These are phyloP conservation scores for Ciconia nigra DNA, from an alignment of 2,797 vertebrate species.

Conservation along the genomic window DNA sequence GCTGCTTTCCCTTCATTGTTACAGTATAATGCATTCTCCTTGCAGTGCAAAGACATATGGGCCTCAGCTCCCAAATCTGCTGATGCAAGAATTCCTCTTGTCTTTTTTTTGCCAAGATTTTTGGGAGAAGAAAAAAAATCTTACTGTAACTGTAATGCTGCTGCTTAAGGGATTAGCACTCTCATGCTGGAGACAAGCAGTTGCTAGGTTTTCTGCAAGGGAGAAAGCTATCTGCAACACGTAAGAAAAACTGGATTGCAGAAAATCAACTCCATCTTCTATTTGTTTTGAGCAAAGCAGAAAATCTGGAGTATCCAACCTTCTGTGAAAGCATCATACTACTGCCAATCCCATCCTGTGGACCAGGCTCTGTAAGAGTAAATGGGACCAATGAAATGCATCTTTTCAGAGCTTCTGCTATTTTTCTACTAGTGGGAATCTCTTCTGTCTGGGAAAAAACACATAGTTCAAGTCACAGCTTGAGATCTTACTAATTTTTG, in stretches of 20 bases:
- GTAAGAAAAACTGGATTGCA: not conserved
- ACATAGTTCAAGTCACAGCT: not conserved
- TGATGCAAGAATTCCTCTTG: constrained; percentile 41
- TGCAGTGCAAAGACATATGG: not conserved
- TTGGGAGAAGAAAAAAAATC: not conserved
- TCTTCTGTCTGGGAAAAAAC: not conserved
- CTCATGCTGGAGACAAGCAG: not conserved
- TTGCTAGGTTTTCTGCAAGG: not conserved
- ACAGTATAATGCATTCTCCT: not conserved
- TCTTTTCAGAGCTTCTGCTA: not conserved
- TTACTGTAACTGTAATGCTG: not conserved
- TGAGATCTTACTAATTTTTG: not conserved
- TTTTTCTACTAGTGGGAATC: not conserved
- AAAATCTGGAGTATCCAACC: not conserved
- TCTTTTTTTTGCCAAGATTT: not conserved
- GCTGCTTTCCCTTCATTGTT: not conserved
- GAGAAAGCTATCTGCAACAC: not conserved
- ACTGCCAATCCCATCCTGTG: not conserved
- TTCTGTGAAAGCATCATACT: not conserved
- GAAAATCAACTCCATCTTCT: not conserved
- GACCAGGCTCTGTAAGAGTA: not conserved
- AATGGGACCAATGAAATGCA: not conserved
- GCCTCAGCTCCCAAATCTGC: constrained; percentile 32
- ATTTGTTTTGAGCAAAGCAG: not conserved
- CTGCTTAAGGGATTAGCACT: not conserved